Evolutionary conservation across 1,140 invertebrate species (phyloP).

Genomic region (Trissolcus basalis): DNA sequence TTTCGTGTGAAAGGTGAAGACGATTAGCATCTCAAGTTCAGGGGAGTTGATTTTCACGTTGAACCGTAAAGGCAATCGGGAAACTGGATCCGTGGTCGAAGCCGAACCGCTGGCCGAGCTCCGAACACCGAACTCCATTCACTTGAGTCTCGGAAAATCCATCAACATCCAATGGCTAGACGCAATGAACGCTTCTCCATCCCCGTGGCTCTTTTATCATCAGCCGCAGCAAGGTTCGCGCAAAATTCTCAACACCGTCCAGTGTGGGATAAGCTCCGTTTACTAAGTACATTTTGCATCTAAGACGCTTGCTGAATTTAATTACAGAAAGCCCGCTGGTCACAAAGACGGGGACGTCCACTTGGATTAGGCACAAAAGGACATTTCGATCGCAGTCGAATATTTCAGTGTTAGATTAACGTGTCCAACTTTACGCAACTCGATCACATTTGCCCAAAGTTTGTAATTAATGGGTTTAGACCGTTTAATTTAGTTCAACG

Average conservation of each 20-base stretch:
- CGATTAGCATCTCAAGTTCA: constrained; percentile 58
- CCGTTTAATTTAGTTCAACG: no score
- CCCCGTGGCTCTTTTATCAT: constrained; percentile 50
- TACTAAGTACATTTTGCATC: constrained; percentile 62
- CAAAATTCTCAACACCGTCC: constrained; percentile 43
- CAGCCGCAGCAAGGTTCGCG: constrained; percentile 32
- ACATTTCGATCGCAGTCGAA: constrained; percentile 42
- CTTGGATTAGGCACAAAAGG: constrained; percentile 35
- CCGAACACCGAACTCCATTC: constrained; percentile 31
- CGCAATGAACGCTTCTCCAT: constrained; percentile 44
- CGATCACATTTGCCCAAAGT: constrained; percentile 15
- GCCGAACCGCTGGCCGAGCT: constrained; percentile 40
- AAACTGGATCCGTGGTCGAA: constrained; percentile 55
- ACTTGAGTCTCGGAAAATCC: constrained; percentile 44
- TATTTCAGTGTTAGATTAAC: constrained; percentile 42
- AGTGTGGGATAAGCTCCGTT: constrained; percentile 55
- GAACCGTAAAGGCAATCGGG: constrained; percentile 43
- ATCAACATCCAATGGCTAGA: constrained; percentile 45
- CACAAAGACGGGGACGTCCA: constrained; percentile 55
- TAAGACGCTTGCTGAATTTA: constrained; percentile 59
- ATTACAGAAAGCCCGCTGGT: constrained; percentile 58
- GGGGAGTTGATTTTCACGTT: constrained; percentile 34
- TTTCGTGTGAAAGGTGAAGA: constrained; percentile 57
- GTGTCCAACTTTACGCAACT: constrained; percentile 31
- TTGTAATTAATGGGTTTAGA: constrained; percentile 28